These are phyloP conservation scores for Ophioninae sp. DNA, from an alignment of 2,888 invertebrate genomes.

Conservation along the genomic window DNA sequence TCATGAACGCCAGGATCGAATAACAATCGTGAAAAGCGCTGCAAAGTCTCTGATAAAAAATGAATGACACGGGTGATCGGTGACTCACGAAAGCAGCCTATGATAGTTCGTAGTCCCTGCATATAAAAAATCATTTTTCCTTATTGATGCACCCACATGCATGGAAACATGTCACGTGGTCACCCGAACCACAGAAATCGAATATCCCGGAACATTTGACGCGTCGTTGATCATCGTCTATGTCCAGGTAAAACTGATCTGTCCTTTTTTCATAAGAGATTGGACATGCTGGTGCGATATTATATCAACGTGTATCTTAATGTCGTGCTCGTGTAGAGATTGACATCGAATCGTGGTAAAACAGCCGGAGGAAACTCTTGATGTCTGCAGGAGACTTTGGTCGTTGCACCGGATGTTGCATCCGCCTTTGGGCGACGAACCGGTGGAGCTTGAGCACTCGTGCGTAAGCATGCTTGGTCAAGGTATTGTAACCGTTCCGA, in stretches of 20 bases:
- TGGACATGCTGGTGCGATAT: background rate
- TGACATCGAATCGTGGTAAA: background rate
- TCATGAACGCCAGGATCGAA: background rate
- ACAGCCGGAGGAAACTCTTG: background rate
- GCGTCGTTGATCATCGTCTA: background rate
- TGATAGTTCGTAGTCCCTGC: constrained; percentile 11
- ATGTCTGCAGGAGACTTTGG: constrained; percentile 42
- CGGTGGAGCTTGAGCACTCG: constrained; percentile 48
- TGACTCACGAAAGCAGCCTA: background rate
- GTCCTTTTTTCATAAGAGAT: background rate
- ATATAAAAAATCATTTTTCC: constrained; percentile 1
- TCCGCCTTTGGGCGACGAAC: constrained; percentile 48
- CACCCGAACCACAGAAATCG: constrained; percentile 31
- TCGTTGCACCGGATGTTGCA: constrained; percentile 57
- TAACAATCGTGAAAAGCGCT: background rate
- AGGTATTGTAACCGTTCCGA: constrained; percentile 57
- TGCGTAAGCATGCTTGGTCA: constrained; percentile 50
- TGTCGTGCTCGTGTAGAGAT: background rate
- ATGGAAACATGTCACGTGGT: background rate
- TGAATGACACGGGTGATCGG: background rate
- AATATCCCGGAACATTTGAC: constrained; percentile 34
- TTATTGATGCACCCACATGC: background rate
- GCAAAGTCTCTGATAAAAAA: background rate
- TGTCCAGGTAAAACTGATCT: background rate
- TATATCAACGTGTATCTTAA: background rate